These are phyloP conservation scores for Thalassoma bifasciatum DNA, from an alignment of 2,113 vertebrate species.

Conservation along the genomic window DNA sequence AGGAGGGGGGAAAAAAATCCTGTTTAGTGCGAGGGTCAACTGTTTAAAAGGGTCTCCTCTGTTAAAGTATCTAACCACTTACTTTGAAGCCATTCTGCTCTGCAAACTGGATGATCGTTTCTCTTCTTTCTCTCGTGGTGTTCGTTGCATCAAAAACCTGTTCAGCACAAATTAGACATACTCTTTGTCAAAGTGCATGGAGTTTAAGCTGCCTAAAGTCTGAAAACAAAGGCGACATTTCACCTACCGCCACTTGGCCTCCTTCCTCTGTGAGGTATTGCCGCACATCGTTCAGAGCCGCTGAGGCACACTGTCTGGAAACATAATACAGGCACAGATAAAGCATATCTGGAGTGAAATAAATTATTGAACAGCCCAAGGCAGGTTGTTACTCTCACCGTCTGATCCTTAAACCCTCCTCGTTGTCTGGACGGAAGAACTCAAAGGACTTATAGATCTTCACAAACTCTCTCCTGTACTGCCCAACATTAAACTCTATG, in stretches of 20 bases:
- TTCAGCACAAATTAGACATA: not conserved
- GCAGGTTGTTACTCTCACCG: conserved; percentile 82
- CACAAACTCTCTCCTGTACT: conserved; percentile 93
- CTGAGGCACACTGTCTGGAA: conserved; percentile 92
- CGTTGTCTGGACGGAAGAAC: conserved; percentile 97
- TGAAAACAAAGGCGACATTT: not conserved
- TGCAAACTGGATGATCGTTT: conserved; percentile 93
- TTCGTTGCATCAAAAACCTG: conserved; percentile 99
- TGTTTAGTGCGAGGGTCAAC: not conserved
- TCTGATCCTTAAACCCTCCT: conserved; percentile 95
- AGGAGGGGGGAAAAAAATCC: not conserved
- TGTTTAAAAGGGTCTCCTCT: not conserved
- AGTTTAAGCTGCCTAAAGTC: not conserved
- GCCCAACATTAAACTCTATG: conserved; percentile 97
- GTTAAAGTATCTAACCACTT: conserved; percentile 4
- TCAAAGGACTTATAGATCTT: conserved; percentile 98
- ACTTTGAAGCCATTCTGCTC: conserved; percentile 98
- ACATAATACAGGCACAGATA: not conserved
- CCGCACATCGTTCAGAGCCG: conserved; percentile 91
- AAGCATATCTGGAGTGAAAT: not conserved
- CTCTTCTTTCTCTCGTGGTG: conserved; percentile 94
- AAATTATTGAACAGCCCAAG: fast-evolving
- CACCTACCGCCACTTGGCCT: conserved; percentile 95
- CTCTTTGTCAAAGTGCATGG: too few species aligned
- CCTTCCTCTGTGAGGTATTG: conserved; percentile 92